Evolutionary conservation across 2,888 invertebrate species (phyloP), one percentile per base, ranked within the genome.

Genomic region (Torymus aiolomorphi): DNA sequence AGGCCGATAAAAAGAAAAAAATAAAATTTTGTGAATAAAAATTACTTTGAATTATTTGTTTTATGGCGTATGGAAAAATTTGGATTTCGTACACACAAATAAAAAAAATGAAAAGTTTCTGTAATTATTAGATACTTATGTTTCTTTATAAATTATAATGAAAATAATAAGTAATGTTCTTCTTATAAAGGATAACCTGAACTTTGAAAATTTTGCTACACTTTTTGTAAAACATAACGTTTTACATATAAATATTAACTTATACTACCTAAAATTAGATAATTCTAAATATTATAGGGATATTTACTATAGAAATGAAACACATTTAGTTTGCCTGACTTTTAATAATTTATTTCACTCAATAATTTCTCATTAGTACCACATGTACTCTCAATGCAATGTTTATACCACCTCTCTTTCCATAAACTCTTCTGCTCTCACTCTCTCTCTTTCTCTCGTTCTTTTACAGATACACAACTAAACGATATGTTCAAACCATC

Each of bases 341-440:
- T 80, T 69, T 66, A 66, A 72, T 80, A 20, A 77, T 80, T 80
- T 80, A 80, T 81, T 83, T 67, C 76, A 78, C 62, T 78, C 76
- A 56, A 76, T 77, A 69, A 70, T 80, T 80, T 74, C 70, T 42
- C 31, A 70, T 74, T 70, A 66, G 49, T 74, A 71, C 54, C 70
- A 66, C 77, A 74, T 66, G 65, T 70, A 74, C 61, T 71, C 77
- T 77, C 61, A 16, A 73, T 62, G 59, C 16, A 16, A 79, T 69
- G 49, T 83, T 84, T 84, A 72, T 73, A 42, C 42, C 8, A 42
- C 42, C 83, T 82, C 18, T 59, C 81, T 78, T 78, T 83, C 78
- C 74, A 82, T 83, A 61, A 80, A 72, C 72, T 83, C 75, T 83
- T 78, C 59, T 72, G 81, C 81, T 79, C 52, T 80, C 75, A 66